Percentiles rank a stretch among this genome's conserved stretches.
Evolutionary conservation across 2,113 vertebrate genomes (phyloP).

Genomic region (Grammomys dolichurus): DNA sequence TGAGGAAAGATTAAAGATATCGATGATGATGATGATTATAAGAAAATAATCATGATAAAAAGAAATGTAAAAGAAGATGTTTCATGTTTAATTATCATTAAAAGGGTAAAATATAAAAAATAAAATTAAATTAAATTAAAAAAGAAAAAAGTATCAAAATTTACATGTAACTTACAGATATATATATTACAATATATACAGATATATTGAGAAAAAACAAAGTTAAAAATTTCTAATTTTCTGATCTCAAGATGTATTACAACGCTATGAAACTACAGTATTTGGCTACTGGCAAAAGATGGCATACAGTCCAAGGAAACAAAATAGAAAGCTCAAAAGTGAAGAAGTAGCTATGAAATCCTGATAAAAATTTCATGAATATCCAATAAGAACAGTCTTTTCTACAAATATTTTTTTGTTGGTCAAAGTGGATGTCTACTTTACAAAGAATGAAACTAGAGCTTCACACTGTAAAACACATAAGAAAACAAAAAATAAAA

Average conservation of each 20-base stretch:
- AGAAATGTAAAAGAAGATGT: too few species aligned
- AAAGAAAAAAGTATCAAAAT: background rate
- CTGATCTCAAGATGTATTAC: background rate
- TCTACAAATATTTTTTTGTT: background rate
- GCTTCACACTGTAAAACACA: rapidly evolving
- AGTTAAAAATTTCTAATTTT: background rate
- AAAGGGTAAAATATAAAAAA: too few species aligned
- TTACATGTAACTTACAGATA: background rate
- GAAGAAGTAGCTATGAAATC: background rate
- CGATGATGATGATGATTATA: too few species aligned
- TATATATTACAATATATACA: too few species aligned
- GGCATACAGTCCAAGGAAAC: background rate
- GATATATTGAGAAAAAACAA: background rate
- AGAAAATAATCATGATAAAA: too few species aligned
- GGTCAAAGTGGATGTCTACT: background rate
- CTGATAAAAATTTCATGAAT: background rate
- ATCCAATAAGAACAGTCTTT: too few species aligned
- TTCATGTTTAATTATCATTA: too few species aligned
- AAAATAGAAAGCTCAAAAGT: background rate
- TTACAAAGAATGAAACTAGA: background rate
- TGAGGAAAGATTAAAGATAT: too few species aligned
- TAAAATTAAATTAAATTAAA: too few species aligned
- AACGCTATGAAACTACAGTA: background rate
- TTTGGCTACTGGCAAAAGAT: background rate
- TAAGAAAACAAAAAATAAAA: background rate